Conservation (phyloP, 2,888 invertebrate species). For the Chesias legatella region DNA sequence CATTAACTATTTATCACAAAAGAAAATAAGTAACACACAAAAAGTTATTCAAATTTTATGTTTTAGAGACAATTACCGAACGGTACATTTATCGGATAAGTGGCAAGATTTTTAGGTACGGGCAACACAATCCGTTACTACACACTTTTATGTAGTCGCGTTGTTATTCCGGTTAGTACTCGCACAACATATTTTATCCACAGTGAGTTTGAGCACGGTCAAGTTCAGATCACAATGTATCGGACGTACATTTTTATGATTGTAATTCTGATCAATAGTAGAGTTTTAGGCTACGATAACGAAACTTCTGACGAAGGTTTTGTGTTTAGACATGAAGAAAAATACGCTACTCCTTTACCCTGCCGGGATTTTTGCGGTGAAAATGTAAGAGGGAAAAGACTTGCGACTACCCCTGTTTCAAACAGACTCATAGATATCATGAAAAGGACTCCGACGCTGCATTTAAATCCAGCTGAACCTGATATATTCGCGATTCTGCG, state of each 20-base stretch:
- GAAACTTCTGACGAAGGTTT: constrained; percentile 30
- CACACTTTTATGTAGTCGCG: constrained; percentile 13
- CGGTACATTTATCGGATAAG: no score
- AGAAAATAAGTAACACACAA: no score
- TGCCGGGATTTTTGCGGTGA: constrained; percentile 41
- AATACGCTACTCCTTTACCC: constrained; percentile 40
- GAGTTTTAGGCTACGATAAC: constrained; percentile 18
- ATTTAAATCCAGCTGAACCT: constrained; percentile 40
- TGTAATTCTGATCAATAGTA: constrained; percentile 14
- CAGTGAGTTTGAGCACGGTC: constrained; percentile 30
- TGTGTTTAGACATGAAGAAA: constrained; percentile 33
- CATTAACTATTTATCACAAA: no score
- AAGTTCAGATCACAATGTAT: constrained; percentile 32
- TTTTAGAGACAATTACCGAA: no score
- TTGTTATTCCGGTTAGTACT: constrained; percentile 9
- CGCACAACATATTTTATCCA: constrained; percentile 18
- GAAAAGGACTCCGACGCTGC: constrained; percentile 49
- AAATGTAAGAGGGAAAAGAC: constrained; percentile 37
- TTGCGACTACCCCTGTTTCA: constrained; percentile 25
- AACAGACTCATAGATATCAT: constrained; percentile 59
- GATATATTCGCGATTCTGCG: constrained; percentile 51
- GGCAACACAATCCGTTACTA: constrained; percentile 20
- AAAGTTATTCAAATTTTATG: no score
- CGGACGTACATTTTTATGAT: constrained; percentile 9
- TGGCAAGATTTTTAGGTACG: not conserved